A percentile compares a stretch with the other conserved stretches of the same genome.
Conservation (phyloP, 37 sponge, comb jelly and placozoan species). For the Ephydatia muelleri region DNA sequence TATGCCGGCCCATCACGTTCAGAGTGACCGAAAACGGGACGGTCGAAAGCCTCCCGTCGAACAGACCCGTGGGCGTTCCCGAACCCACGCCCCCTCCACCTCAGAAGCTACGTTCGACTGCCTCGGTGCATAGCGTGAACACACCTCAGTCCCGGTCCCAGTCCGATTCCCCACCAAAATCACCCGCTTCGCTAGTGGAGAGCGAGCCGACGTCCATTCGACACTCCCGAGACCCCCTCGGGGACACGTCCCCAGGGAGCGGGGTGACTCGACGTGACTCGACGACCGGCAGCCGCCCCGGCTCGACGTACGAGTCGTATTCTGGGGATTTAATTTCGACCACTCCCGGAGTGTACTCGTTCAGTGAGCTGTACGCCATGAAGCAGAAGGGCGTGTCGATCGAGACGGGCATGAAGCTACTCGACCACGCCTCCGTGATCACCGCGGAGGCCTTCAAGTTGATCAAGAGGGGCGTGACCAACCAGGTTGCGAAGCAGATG, state of each 20-base stretch:
- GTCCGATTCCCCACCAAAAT: background rate
- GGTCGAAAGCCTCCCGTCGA: slow-evolving; percentile 9
- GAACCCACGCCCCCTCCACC: background rate
- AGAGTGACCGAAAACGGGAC: slow-evolving; percentile 18
- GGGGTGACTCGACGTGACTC: too few relatives aligned
- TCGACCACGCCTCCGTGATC: slow-evolving; percentile 11
- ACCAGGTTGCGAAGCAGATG: background rate
- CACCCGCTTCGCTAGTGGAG: background rate
- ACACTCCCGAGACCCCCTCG: background rate
- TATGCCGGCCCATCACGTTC: slow-evolving; percentile 53
- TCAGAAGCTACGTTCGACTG: background rate
- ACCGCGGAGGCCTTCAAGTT: slow-evolving; percentile 29
- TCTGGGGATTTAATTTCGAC: slow-evolving; percentile 19
- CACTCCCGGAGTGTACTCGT: slow-evolving; percentile 6
- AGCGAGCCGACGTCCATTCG: background rate
- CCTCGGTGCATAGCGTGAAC: background rate
- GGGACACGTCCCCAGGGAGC: too few relatives aligned
- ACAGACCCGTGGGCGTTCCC: slow-evolving; percentile 13
- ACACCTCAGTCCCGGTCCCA: background rate
- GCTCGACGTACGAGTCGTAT: background rate
- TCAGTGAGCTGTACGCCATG: slow-evolving; percentile 16
- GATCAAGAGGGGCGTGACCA: slow-evolving; percentile 10
- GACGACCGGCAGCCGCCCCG: background rate
- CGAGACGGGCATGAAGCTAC: background rate
- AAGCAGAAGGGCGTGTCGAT: slow-evolving; percentile 7